A percentile compares a stretch with the other conserved stretches of the same genome.
Conservation (phyloP, 2,888 invertebrate species). For the Busseola fusca region DNA sequence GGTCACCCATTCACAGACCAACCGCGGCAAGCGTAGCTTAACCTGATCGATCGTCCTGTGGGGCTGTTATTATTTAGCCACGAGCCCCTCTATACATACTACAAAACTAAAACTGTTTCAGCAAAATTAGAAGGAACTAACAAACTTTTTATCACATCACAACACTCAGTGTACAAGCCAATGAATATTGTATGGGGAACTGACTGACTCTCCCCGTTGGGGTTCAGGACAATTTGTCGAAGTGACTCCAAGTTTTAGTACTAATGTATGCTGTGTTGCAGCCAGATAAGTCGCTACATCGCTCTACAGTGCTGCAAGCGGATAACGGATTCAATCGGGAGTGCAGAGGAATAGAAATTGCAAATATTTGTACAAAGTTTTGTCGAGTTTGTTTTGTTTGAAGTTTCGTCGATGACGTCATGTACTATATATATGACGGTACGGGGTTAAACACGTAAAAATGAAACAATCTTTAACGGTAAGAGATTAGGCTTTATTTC, state of each 20-base stretch:
- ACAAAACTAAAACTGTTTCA: not conserved
- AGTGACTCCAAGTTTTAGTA: conserved; percentile 36
- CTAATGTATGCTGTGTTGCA: conserved; percentile 42
- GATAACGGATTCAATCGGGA: conserved; percentile 11
- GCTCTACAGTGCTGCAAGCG: conserved; percentile 18
- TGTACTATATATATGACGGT: no score
- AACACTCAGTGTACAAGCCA: conserved; percentile 15
- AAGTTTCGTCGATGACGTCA: not conserved
- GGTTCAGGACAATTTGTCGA: conserved; percentile 36
- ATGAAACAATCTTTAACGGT: no score
- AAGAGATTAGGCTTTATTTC: no score
- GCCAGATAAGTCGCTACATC: conserved; percentile 40
- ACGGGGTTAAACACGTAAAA: no score
- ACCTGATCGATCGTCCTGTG: no score
- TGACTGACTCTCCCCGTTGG: conserved; percentile 11
- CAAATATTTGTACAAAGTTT: conserved; percentile 15
- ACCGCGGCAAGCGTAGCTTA: no score
- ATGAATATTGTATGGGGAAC: conserved; percentile 38
- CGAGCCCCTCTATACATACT: not conserved
- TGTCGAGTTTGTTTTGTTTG: not conserved
- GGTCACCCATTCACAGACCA: no score
- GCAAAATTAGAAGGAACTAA: conserved; percentile 9
- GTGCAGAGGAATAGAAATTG: conserved; percentile 6
- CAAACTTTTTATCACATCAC: conserved; percentile 20
- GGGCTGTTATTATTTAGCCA: no score